Percentiles rank a stretch among this genome's conserved stretches.
These are phyloP conservation scores for Imbricaverruca yamaguchii DNA, from an alignment of 2,888 invertebrate genomes.

Conservation along the genomic window DNA sequence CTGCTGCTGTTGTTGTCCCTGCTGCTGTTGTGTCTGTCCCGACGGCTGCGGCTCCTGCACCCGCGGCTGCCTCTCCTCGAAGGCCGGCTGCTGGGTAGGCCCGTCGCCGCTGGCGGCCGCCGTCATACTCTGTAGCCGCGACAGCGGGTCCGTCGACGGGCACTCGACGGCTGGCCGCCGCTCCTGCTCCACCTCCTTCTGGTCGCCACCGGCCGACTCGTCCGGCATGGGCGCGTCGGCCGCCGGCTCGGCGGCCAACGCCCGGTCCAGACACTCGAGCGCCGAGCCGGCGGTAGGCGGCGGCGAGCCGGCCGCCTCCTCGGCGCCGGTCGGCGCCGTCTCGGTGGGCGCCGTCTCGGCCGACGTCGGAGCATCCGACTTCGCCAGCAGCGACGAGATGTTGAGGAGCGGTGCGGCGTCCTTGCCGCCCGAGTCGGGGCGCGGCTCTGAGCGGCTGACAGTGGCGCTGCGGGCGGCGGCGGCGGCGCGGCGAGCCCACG, in stretches of 20 bases:
- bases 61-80: too few species aligned
- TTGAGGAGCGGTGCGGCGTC: neutral
- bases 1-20: neutral
- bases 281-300: neutral
- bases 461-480: neutral
- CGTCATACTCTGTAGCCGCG: neutral
- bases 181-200: neutral
- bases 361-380: neutral
- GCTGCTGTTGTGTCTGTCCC: too few species aligned
- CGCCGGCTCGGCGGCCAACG: neutral
- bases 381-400: neutral
- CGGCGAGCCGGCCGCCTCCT: too few species aligned
- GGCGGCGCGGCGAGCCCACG: conserved; percentile 1
- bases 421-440: neutral
- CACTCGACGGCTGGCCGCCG: neutral
- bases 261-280: neutral
- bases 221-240: neutral
- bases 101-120: neutral
- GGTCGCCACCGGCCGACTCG: neutral
- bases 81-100: too few species aligned
- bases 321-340: neutral
- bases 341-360: neutral
- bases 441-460: neutral
- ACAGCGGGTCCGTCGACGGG: neutral
- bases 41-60: too few species aligned